Conservation (phyloP, 2,113 vertebrate genomes). For the Salvelinus namaycush region DNA sequence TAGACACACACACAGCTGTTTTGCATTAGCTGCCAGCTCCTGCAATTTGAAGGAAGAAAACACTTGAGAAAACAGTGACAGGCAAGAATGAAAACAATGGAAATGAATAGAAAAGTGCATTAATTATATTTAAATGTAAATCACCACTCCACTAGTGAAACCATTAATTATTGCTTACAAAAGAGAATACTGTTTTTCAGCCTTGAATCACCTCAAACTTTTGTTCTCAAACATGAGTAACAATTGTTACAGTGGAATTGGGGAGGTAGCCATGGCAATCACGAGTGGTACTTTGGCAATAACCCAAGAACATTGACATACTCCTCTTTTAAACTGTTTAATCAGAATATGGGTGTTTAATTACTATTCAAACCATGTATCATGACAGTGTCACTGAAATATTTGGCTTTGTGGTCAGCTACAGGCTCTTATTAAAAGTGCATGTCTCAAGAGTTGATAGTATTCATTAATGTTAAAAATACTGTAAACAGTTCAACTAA, state of each 20-base stretch:
- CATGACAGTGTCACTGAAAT: too few species aligned
- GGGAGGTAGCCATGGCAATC: background rate
- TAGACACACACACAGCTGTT: slow-evolving; percentile 20
- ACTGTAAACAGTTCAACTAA: too few species aligned
- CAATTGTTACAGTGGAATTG: background rate
- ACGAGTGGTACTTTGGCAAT: too few species aligned
- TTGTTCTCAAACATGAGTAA: background rate
- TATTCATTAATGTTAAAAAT: too few species aligned
- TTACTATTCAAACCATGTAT: too few species aligned
- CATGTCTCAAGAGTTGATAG: too few species aligned
- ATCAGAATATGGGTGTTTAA: too few species aligned
- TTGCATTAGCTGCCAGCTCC: slow-evolving; percentile 2
- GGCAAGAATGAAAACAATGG: background rate
- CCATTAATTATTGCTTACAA: background rate
- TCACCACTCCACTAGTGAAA: background rate
- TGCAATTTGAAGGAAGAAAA: slow-evolving; percentile 2
- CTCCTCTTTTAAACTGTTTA: too few species aligned
- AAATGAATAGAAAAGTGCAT: slow-evolving; percentile 9
- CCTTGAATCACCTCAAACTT: background rate
- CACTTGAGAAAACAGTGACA: slow-evolving; percentile 1
- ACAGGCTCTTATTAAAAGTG: too few species aligned
- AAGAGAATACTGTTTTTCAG: background rate
- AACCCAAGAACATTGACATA: too few species aligned
- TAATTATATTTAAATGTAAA: background rate
- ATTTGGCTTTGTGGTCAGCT: too few species aligned